Base-by-base conservation (phyloP, 1,140 invertebrate species). In the Cherax quadricarinatus region DNA sequence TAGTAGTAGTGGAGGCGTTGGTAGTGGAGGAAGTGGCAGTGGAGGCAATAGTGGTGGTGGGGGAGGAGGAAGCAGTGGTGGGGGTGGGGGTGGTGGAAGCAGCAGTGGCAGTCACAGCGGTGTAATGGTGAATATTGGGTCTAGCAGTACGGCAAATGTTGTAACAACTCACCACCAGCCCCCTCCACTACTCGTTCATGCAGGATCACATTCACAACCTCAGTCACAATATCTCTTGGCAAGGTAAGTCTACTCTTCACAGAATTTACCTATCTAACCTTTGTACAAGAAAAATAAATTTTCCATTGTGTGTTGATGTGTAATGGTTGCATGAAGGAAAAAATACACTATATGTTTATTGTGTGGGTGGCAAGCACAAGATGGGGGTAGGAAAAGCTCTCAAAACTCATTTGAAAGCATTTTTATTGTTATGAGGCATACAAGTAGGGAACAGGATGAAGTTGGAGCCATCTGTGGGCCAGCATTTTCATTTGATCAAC, bases 201-300 rank as follows among this genome's bases (percentile, higher is more conserved):
- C 89, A 18, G 62, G 79, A 21, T 75, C 88, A n/a, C 88, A 89
- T 48, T 70, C 88, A 24, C 88, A 89, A 83, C 80, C 88, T 49
- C 88, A 91, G 83, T 91, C 89, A 86, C 89, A 91, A 70, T 91
- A 80, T 75, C 89, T 91, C 84, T 75, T 91, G 2, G 57, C 89
- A 86, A 84, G 89, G 89, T 86, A 21, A 86, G 89, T 60, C 12
- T n/a, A 10, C 53, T 82, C 49, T 82, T 21, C 9, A 10, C 53
- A 57, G 30, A 41, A 41, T 41, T 41, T 41, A 41, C 30, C 30
- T 41, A 41, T 41, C 30, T 41, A 41, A 41, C 30, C 30, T 41
- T 2, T 41, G 30, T 41, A 41, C 30, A 41, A 41, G 30, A 41
- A 41, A 41, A 41, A 41, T 41, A 1, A 41, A 41, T 41, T 41